Percentiles rank a stretch among this genome's conserved stretches.
These are phyloP conservation scores for Corynorhinus townsendii DNA, from an alignment of 2,113 vertebrate species.

Conservation along the genomic window DNA sequence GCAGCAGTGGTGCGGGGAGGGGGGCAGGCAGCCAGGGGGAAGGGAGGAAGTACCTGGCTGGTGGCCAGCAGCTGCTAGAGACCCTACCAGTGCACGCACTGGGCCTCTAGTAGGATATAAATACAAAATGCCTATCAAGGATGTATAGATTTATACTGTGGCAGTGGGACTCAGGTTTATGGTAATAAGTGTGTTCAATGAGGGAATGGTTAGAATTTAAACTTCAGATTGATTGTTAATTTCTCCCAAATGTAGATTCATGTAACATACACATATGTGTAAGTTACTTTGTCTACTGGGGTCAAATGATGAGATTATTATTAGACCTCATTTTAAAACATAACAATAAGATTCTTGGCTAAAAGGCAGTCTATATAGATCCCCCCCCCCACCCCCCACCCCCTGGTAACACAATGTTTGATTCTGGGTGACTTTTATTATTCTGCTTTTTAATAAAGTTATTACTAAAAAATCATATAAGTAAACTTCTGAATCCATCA, in stretches of 20 bases:
- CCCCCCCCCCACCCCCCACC: fast-evolving
- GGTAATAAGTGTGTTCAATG: not conserved
- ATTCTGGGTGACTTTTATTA: not conserved
- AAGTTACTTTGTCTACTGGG: fast-evolving
- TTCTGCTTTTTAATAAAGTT: not conserved
- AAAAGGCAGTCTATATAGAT: not conserved
- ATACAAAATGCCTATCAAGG: not conserved
- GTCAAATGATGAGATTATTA: not conserved
- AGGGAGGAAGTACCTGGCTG: too few relatives aligned
- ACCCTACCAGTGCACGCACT: too few relatives aligned
- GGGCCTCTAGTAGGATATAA: not conserved
- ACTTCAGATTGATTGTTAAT: not conserved
- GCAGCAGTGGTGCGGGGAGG: too few relatives aligned
- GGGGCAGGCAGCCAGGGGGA: too few relatives aligned
- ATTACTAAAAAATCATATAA: not conserved
- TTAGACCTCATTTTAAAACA: not conserved
- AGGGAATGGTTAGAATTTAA: not conserved
- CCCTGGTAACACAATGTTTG: not conserved
- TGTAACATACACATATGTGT: not conserved
- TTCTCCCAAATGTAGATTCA: not conserved
- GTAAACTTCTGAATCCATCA: not conserved
- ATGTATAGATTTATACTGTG: not conserved
- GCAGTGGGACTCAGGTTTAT: not conserved
- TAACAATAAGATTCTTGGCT: not conserved
- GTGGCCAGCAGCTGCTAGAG: too few relatives aligned